These are phyloP conservation scores for Rhyacophila evoluta DNA, from an alignment of 2,888 invertebrate genomes.

Conservation along the genomic window DNA sequence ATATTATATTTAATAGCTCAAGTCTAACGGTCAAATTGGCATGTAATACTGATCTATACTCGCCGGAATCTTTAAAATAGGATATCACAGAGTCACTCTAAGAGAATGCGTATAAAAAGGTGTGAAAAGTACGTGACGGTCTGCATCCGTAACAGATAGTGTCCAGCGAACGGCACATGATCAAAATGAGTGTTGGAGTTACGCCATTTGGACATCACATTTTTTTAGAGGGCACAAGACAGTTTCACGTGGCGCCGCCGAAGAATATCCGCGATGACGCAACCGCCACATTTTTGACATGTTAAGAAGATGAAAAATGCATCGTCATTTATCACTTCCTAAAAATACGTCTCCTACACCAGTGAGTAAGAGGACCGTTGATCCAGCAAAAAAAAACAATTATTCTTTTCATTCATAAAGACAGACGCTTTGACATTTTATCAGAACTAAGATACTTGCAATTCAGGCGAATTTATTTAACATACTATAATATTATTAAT, in stretches of 20 bases:
- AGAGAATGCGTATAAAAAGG: too few species aligned
- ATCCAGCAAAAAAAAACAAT: background rate
- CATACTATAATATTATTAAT: too few species aligned
- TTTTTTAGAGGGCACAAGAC: background rate
- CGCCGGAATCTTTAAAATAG: too few species aligned
- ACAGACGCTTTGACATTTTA: too few species aligned
- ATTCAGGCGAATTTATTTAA: too few species aligned
- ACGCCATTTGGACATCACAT: background rate
- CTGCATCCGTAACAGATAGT: background rate
- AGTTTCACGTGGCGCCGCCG: background rate
- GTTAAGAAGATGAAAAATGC: slow-evolving; percentile 11
- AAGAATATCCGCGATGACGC: slow-evolving; percentile 16
- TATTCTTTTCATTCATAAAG: background rate
- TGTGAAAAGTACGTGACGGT: background rate
- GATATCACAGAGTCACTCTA: too few species aligned
- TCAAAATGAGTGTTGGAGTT: background rate
- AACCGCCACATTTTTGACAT: background rate
- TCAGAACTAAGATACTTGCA: too few species aligned
- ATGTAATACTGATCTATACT: too few species aligned
- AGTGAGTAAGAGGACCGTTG: background rate
- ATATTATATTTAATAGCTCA: too few species aligned
- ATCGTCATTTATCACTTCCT: background rate
- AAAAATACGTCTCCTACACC: slow-evolving; percentile 1
- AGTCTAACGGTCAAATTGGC: too few species aligned
- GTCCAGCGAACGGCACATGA: background rate